Evolutionary conservation across 2,113 vertebrate genomes (phyloP).

Genomic region (Atractosteus spatula): DNA sequence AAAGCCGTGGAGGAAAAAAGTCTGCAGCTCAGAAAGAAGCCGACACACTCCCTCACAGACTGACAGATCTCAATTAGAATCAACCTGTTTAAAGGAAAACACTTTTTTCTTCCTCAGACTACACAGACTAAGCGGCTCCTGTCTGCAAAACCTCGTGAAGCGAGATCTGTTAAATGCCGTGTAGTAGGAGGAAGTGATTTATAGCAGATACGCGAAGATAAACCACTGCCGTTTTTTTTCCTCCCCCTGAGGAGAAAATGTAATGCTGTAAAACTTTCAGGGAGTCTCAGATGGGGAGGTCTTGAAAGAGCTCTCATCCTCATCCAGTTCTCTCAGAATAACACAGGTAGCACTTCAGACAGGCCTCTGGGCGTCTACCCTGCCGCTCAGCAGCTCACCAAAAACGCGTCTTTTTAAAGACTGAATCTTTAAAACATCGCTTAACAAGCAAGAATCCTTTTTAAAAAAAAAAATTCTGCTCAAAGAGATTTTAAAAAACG

Average conservation of each 20-base stretch:
- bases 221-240: neutral
- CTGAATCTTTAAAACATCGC: too few species aligned
- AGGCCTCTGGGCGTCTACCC: conserved; percentile 8
- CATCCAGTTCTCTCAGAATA: conserved; percentile 35
- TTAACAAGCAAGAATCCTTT: too few species aligned
- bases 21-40: conserved; percentile 2
- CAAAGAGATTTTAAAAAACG: too few species aligned
- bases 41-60: conserved; percentile 4
- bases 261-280: conserved; percentile 11
- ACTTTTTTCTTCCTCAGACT: conserved; percentile 3
- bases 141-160: neutral
- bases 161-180: neutral
- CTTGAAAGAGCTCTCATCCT: conserved; percentile 26
- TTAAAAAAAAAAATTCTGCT: too few species aligned
- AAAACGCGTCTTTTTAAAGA: too few species aligned
- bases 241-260: neutral
- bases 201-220: neutral
- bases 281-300: conserved; percentile 25
- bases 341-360: conserved; percentile 40
- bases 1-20: conserved; percentile 19
- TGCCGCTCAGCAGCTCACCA: too few species aligned
- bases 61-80: conserved; percentile 20
- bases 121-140: neutral
- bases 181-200: neutral
- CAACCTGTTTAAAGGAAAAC: conserved; percentile 35